Percentiles rank a stretch among this genome's conserved stretches.
Evolutionary conservation across 2,113 vertebrate species (phyloP).

Genomic region (Rhinolophus sinicus): DNA sequence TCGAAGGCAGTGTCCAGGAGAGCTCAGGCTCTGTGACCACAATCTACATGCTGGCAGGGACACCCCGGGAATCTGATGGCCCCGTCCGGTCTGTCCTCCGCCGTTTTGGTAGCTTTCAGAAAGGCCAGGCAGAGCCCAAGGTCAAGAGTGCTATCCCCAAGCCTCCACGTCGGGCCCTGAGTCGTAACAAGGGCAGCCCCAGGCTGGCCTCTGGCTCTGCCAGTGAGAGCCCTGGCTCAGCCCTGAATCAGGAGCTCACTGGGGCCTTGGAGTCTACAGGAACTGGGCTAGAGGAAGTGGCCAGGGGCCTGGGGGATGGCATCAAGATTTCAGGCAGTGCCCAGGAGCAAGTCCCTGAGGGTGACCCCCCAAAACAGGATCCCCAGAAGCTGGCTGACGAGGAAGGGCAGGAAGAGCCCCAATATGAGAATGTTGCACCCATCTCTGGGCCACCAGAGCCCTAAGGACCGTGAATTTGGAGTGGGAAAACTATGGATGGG

Average conservation of each 20-base stretch:
- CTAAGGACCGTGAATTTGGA: neutral
- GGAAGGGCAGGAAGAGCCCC: conserved; percentile 86
- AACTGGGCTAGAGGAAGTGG: conserved; percentile 46
- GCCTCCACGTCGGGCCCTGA: conserved; percentile 89
- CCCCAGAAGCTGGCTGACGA: conserved; percentile 64
- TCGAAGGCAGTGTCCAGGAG: conserved; percentile 76
- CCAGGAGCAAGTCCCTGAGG: neutral
- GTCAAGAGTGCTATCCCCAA: conserved; percentile 88
- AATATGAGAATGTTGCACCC: conserved; percentile 92
- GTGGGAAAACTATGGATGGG: neutral
- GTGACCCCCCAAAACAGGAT: neutral
- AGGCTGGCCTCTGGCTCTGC: neutral
- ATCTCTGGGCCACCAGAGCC: neutral
- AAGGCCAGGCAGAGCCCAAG: conserved; percentile 83
- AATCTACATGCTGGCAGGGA: conserved; percentile 93
- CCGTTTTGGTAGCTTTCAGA: conserved; percentile 92
- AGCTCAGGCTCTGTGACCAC: conserved; percentile 86
- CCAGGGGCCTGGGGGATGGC: conserved; percentile 61
- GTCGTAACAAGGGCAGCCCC: conserved; percentile 68
- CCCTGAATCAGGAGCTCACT: conserved; percentile 61
- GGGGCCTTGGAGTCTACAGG: conserved; percentile 72
- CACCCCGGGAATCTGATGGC: conserved; percentile 84
- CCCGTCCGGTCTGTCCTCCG: conserved; percentile 90
- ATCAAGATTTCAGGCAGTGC: conserved; percentile 74
- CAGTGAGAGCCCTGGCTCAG: neutral